These are phyloP conservation scores for Metaphire vulgaris DNA, from an alignment of 1,140 invertebrate species.

Conservation along the genomic window DNA sequence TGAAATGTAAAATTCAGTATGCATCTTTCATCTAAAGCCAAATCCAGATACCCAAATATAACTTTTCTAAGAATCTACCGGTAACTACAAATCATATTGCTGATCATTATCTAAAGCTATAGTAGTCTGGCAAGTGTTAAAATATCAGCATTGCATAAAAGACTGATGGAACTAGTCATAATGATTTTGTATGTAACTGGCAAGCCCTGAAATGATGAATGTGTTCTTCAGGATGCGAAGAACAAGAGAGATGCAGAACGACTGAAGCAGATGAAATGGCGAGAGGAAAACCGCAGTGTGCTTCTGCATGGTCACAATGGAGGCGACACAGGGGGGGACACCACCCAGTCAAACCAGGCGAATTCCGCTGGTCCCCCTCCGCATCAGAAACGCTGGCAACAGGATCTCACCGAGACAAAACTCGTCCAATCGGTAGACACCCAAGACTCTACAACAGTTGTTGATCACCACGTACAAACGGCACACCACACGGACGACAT, in stretches of 20 bases:
- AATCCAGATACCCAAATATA: no score
- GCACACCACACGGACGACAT: background rate
- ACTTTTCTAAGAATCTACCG: no score
- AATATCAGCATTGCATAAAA: no score
- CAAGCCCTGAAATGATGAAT: no score
- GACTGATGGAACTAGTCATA: no score
- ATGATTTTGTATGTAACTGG: no score
- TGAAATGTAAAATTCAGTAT: no score
- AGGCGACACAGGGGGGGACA: slow-evolving; percentile 6
- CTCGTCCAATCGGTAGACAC: background rate
- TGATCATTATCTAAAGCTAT: no score
- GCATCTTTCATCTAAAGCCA: no score
- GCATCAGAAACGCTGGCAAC: background rate
- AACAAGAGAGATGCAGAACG: slow-evolving; percentile 39
- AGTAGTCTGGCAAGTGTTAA: no score
- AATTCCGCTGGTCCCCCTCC: background rate
- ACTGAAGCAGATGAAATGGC: slow-evolving; percentile 38
- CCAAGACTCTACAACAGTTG: background rate
- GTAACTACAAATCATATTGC: no score
- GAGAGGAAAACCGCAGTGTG: slow-evolving; percentile 29
- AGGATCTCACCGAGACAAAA: background rate
- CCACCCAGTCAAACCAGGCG: background rate
- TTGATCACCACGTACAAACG: background rate
- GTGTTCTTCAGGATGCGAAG: slow-evolving; percentile 33
- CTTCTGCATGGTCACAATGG: slow-evolving; percentile 5